Evolutionary conservation across 1,140 invertebrate genomes (phyloP).

Genomic region (Lordiphosa mommai): DNA sequence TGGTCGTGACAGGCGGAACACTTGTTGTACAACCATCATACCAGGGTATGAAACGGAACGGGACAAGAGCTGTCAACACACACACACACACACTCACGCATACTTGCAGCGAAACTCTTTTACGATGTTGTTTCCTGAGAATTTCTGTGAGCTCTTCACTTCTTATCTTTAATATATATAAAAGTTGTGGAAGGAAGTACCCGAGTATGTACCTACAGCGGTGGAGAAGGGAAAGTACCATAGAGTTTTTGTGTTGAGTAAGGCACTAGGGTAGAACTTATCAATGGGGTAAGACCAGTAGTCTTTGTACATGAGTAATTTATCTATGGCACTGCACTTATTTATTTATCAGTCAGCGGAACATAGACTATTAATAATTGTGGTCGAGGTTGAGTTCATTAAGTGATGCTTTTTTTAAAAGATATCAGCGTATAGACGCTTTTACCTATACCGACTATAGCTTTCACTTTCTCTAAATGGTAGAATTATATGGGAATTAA

Average conservation of each 20-base stretch:
- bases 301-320: not conserved
- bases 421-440: too few species aligned
- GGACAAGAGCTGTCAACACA: conserved; percentile 2
- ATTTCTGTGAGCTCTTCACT: conserved; percentile 19
- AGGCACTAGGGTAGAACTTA: conserved; percentile 41
- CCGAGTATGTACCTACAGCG: too few species aligned
- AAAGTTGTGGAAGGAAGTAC: conserved; percentile 35
- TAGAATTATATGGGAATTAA: too few species aligned
- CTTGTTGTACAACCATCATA: conserved; percentile 35
- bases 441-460: too few species aligned
- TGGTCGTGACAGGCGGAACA: conserved; percentile 63
- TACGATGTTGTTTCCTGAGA: conserved; percentile 66
- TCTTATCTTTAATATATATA: conserved; percentile 33
- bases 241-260: conserved; percentile 39
- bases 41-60: conserved; percentile 1
- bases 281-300: conserved; percentile 53
- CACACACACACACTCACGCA: not conserved
- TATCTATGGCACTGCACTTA: too few species aligned
- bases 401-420: too few species aligned
- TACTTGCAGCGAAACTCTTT: conserved; percentile 29
- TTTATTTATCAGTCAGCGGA: not conserved
- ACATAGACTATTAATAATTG: not conserved
- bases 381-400: too few species aligned
- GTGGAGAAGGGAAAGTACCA: not conserved
- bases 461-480: too few species aligned